Evolutionary conservation across 1,140 invertebrate genomes (phyloP), one percentile per base, ranked within the genome.

Genomic region (Dreissena polymorpha): DNA sequence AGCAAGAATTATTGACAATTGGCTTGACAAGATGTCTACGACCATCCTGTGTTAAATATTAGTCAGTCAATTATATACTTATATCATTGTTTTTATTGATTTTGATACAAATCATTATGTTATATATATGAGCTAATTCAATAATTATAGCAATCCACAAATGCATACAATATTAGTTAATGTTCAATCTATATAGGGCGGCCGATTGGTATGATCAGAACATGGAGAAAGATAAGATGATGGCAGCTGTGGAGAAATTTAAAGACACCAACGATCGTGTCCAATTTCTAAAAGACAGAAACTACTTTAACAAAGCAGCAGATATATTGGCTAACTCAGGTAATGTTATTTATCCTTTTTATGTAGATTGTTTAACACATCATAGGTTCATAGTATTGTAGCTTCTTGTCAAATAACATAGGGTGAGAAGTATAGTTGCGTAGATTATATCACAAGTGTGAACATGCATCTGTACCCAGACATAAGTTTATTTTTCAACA

Each of bases 281-380:
- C 10, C n/a, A n/a, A n/a, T 90, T 90, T 57, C 83, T 90, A 1
- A 84, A 83, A 18, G 80, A 85, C 2, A 76, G 87, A 14, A 76
- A 78, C 57, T 88, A 85, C 74, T 63, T 84, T 14, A 27, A 67
- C 21, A 69, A 88, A 49, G 89, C 88, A 27, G 89, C 86, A 6
- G 49, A 76, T 21, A 67, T 89, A 21, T 68, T 89, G 6, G 70
- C 68, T 13, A 73, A 85, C 21, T 51, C 84, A 23, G 86, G 89
- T 90, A 73, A 21, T 82, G 57, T 60, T 2, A 60, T 5, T 6
- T 6, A 60, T n/a, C 57, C 16, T 60, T 60, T 2, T 60, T 60
- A 6, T 12, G n/a, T n/a, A n/a, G n/a, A n/a, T n/a, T n/a, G n/a
- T n/a, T n/a, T n/a, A n/a, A n/a, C n/a, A n/a, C n/a, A n/a, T n/a